Evolutionary conservation across 2,888 invertebrate genomes (phyloP).

Genomic region (Drosophila suboccidentalis): DNA sequence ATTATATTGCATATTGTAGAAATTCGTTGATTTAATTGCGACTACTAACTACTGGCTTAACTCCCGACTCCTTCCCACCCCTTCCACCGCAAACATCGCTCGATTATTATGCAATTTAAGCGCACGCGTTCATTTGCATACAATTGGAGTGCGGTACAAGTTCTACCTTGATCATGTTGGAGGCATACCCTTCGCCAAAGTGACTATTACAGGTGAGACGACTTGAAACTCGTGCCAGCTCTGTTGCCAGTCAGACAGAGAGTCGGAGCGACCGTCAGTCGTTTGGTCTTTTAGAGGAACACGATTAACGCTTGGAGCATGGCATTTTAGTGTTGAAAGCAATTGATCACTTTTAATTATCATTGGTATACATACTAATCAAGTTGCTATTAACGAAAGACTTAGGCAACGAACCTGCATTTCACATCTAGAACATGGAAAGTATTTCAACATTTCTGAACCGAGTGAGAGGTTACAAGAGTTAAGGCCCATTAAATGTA

Average conservation of each 20-base stretch:
- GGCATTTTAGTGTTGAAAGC: slow-evolving; percentile 53
- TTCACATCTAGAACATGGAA: slow-evolving; percentile 28
- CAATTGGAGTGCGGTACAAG: slow-evolving; percentile 54
- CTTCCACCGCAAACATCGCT: background rate
- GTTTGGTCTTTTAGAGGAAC: slow-evolving; percentile 41
- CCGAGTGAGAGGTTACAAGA: slow-evolving; percentile 36
- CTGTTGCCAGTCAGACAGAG: slow-evolving; percentile 3
- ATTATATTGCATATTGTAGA: slow-evolving; percentile 81
- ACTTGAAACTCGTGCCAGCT: slow-evolving; percentile 19
- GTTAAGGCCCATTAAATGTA: slow-evolving; percentile 41
- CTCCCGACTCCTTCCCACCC: slow-evolving; percentile 4
- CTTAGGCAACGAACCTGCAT: slow-evolving; percentile 26
- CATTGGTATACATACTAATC: slow-evolving; percentile 41
- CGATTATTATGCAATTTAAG: slow-evolving; percentile 73
- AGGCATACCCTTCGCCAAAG: slow-evolving; percentile 49
- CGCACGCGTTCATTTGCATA: slow-evolving; percentile 81
- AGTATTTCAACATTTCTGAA: slow-evolving; percentile 23
- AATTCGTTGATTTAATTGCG: slow-evolving; percentile 28
- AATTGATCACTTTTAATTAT: slow-evolving; percentile 72
- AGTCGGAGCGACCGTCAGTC: background rate
- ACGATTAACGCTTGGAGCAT: slow-evolving; percentile 51
- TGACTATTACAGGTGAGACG: slow-evolving; percentile 23
- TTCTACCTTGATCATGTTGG: slow-evolving; percentile 51
- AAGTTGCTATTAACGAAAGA: slow-evolving; percentile 29
- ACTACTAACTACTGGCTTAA: slow-evolving; percentile 6